These are phyloP conservation scores for Periophthalmodon schlosseri DNA, from an alignment of 2,113 vertebrate genomes.

Conservation along the genomic window DNA sequence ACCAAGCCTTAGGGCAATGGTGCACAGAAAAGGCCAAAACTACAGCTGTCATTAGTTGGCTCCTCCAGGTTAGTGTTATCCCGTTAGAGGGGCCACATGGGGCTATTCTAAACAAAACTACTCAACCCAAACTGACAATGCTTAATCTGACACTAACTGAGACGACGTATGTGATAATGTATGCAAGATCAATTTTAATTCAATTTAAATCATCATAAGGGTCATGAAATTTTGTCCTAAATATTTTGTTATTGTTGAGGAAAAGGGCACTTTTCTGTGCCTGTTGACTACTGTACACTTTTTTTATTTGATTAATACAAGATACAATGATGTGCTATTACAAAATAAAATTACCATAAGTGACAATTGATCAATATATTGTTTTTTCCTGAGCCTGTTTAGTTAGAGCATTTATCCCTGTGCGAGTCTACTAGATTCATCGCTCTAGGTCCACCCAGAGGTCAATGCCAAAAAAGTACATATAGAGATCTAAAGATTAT, in stretches of 20 bases:
- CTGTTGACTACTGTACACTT: too few relatives aligned
- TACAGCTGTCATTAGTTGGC: constrained; percentile 6
- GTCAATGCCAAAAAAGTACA: not conserved
- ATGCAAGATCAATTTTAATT: not conserved
- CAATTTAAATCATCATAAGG: not conserved
- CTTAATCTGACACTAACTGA: not conserved
- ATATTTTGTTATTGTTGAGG: not conserved
- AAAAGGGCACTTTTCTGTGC: not conserved
- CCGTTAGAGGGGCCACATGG: not conserved
- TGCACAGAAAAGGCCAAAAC: constrained; percentile 3
- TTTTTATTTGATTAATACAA: too few relatives aligned
- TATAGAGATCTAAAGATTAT: too few relatives aligned
- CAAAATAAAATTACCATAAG: too few relatives aligned
- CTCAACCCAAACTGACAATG: not conserved
- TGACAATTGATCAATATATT: not conserved
- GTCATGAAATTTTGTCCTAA: not conserved
- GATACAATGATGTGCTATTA: too few relatives aligned
- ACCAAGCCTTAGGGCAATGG: constrained; percentile 21
- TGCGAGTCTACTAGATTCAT: not conserved
- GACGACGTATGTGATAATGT: not conserved
- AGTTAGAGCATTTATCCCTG: not conserved
- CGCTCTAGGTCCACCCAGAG: not conserved
- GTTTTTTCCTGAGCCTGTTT: not conserved
- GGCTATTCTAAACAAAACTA: not conserved
- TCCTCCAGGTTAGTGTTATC: not conserved